Conservation (phyloP, 1,140 invertebrate genomes). For the Aricia agestis region DNA sequence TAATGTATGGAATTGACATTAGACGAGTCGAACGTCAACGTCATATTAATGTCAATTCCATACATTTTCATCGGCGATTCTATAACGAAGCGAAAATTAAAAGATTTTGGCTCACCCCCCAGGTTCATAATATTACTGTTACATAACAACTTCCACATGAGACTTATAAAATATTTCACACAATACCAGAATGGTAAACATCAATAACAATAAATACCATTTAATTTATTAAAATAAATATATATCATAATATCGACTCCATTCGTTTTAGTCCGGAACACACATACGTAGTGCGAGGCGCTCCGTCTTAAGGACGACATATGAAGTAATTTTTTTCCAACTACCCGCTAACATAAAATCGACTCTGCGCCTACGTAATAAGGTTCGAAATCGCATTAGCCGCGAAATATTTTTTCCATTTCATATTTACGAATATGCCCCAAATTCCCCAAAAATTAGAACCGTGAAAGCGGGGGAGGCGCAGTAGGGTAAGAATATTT, state of each 20-base stretch:
- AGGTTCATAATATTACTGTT: too few relatives aligned
- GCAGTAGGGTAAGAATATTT: slow-evolving; percentile 49
- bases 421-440: slow-evolving; percentile 76
- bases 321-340: slow-evolving; percentile 76
- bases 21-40: too few relatives aligned
- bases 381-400: slow-evolving; percentile 38
- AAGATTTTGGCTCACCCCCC: too few relatives aligned
- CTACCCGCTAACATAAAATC: slow-evolving; percentile 36
- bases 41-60: too few relatives aligned
- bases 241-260: slow-evolving; percentile 33
- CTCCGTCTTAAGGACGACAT: slow-evolving; percentile 76
- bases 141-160: too few relatives aligned
- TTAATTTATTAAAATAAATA: slow-evolving; percentile 7
- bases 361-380: slow-evolving; percentile 36
- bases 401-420: slow-evolving; percentile 76
- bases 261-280: slow-evolving; percentile 49
- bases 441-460: slow-evolving; percentile 76
- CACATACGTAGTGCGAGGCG: slow-evolving; percentile 71
- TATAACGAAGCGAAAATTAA: too few relatives aligned
- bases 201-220: neutral
- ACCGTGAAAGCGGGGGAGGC: slow-evolving; percentile 66
- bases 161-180: neutral
- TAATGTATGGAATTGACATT: too few relatives aligned
- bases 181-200: neutral
- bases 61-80: too few relatives aligned